phyloP scores from a whole-genome alignment of 2,888 invertebrate genomes.

The Sinopyrophorus schimmeli region DNA sequence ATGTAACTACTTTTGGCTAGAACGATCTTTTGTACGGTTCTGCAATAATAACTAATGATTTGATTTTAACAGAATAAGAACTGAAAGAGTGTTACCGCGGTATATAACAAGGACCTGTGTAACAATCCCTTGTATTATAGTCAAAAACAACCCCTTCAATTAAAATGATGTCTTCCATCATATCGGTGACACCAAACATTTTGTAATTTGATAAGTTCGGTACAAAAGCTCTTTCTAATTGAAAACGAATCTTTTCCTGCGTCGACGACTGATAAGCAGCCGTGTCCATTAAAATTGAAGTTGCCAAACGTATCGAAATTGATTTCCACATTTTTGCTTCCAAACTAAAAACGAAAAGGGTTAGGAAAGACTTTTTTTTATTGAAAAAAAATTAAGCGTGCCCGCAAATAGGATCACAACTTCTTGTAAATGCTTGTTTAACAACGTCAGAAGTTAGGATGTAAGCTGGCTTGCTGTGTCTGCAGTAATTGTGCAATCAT shows the following conservation, averaged over 20 bases:
- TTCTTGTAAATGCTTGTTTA: slow-evolving; percentile 55
- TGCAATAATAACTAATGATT: slow-evolving; percentile 43
- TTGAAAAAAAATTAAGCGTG: not conserved
- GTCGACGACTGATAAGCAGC: slow-evolving; percentile 61
- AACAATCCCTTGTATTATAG: slow-evolving; percentile 59
- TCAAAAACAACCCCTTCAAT: slow-evolving; percentile 62
- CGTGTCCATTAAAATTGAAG: slow-evolving; percentile 59
- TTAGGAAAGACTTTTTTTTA: slow-evolving; percentile 6
- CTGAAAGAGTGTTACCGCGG: slow-evolving; percentile 55
- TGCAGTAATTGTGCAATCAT: slow-evolving; percentile 62
- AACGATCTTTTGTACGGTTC: slow-evolving; percentile 28
- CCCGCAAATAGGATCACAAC: slow-evolving; percentile 18
- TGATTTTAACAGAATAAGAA: slow-evolving; percentile 51
- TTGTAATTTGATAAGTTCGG: slow-evolving; percentile 59
- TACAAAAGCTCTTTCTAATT: slow-evolving; percentile 62
- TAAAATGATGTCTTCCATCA: slow-evolving; percentile 62
- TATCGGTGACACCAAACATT: slow-evolving; percentile 59
- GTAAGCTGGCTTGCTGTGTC: slow-evolving; percentile 62
- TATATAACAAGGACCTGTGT: slow-evolving; percentile 62
- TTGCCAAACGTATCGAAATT: slow-evolving; percentile 61
- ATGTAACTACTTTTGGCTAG: slow-evolving; percentile 48
- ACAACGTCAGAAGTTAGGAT: slow-evolving; percentile 54
- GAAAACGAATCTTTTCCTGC: slow-evolving; percentile 59
- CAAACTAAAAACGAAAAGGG: slow-evolving; percentile 49
- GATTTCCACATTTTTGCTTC: slow-evolving; percentile 66